Evolutionary conservation across 2,113 vertebrate species (phyloP).

Genomic region (Equus przewalskii): DNA sequence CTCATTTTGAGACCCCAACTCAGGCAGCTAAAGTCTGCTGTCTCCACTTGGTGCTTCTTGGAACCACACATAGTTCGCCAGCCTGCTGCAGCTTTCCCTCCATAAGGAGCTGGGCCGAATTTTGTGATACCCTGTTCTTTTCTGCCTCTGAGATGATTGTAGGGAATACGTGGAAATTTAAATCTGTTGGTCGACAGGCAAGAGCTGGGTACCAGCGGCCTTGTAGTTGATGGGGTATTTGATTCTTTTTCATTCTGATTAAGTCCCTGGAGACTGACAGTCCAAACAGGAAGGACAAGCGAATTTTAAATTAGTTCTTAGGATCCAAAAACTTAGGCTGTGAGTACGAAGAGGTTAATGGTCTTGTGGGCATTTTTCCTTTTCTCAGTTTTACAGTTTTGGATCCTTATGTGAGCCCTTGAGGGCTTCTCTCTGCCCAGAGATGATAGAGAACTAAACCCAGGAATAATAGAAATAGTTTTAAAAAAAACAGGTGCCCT

Average conservation of each 20-base stretch:
- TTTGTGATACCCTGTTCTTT: conserved; percentile 6
- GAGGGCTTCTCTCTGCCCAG: neutral
- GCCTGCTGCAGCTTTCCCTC: neutral
- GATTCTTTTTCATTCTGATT: conserved; percentile 79
- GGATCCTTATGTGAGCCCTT: neutral
- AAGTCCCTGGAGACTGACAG: conserved; percentile 72
- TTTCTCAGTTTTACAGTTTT: conserved; percentile 54
- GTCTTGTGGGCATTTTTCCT: conserved; percentile 48
- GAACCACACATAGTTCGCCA: neutral
- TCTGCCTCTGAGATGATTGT: conserved; percentile 49
- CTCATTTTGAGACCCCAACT: neutral
- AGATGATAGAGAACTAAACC: neutral
- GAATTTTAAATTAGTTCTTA: conserved; percentile 76
- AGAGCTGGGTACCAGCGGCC: conserved; percentile 12
- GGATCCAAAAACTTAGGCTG: conserved; percentile 58
- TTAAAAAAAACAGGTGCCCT: neutral
- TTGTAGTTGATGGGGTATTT: neutral
- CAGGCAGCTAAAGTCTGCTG: neutral
- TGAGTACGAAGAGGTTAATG: conserved; percentile 66
- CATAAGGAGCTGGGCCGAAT: neutral
- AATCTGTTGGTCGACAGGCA: neutral
- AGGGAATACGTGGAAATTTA: conserved; percentile 44
- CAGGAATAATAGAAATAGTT: neutral
- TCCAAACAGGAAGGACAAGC: conserved; percentile 73
- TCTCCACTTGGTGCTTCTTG: neutral